Percentiles rank a stretch among this genome's conserved stretches.
Conservation (phyloP, 2,888 invertebrate genomes). For the Clostera curtula region DNA sequence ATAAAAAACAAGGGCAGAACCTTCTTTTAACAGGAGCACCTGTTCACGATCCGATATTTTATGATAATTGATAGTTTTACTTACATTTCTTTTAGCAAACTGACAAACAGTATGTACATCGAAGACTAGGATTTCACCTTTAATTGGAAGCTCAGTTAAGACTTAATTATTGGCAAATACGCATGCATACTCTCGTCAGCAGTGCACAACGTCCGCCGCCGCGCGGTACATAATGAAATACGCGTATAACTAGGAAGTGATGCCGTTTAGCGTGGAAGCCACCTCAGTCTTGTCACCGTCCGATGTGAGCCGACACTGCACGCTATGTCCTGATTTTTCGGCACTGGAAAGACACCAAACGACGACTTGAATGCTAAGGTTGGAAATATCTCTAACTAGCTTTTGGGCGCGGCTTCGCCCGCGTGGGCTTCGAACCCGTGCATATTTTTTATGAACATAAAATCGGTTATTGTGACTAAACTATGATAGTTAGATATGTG, state of each 20-base stretch:
- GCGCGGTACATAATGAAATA: conserved; percentile 46
- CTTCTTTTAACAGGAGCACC: no score
- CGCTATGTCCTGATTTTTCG: conserved; percentile 37
- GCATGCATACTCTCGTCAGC: conserved; percentile 16
- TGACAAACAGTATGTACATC: no score
- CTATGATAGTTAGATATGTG: no score
- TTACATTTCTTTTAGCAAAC: no score
- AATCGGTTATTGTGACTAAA: no score
- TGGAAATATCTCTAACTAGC: conserved; percentile 1
- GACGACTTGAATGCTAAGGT: conserved; percentile 12
- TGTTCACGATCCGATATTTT: no score
- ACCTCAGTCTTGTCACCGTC: conserved; percentile 68
- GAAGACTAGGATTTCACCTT: no score
- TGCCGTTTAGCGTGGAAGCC: conserved; percentile 57
- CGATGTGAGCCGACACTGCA: conserved; percentile 58
- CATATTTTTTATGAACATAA: no score
- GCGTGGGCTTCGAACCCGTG: no score
- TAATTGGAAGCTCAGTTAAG: background rate
- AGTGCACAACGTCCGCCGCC: conserved; percentile 41
- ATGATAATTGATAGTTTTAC: no score
- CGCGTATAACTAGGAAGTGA: conserved; percentile 54
- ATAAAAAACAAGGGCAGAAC: no score
- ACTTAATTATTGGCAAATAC: conserved; percentile 2
- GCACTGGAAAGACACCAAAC: conserved; percentile 33
- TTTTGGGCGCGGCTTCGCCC: no score